These are phyloP conservation scores for Mellivora capensis DNA, from an alignment of 2,113 vertebrate species.

Conservation along the genomic window DNA sequence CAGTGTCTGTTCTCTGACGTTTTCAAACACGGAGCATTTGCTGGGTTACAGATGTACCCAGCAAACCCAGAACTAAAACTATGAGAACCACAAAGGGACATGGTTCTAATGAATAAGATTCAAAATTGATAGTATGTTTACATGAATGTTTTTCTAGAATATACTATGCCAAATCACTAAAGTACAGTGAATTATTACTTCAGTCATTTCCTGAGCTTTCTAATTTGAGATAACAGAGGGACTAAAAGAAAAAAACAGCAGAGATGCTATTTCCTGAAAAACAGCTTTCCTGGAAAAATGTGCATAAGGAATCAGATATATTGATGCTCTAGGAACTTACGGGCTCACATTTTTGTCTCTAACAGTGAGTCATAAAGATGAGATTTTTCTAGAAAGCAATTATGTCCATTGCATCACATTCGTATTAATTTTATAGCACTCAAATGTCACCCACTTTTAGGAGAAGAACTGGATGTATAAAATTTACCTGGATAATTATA, in stretches of 20 bases:
- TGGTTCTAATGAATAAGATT: not conserved
- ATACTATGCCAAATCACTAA: not conserved
- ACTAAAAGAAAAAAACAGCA: not conserved
- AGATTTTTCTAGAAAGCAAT: slow-evolving; percentile 73
- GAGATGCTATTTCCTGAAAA: slow-evolving; percentile 17
- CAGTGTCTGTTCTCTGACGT: not conserved
- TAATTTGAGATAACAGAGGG: slow-evolving; percentile 13
- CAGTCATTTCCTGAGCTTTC: slow-evolving; percentile 37
- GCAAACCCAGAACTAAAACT: not conserved
- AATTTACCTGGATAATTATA: slow-evolving; percentile 60
- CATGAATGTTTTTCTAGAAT: not conserved
- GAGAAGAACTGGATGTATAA: slow-evolving; percentile 49
- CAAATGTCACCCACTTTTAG: slow-evolving; percentile 65
- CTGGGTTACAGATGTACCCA: no score
- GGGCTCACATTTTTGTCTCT: slow-evolving; percentile 32
- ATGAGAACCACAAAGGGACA: not conserved
- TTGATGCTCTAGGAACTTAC: slow-evolving; percentile 30
- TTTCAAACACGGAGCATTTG: not conserved
- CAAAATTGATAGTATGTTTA: not conserved
- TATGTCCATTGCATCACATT: slow-evolving; percentile 45
- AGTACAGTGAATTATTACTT: not conserved
- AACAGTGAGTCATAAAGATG: slow-evolving; percentile 55
- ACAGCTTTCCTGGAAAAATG: slow-evolving; percentile 31
- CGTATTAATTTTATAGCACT: slow-evolving; percentile 59
- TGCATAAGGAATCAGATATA: not conserved